A percentile compares a stretch with the other conserved stretches of the same genome.
These are phyloP conservation scores for Acholoe squamosa DNA, from an alignment of 2,888 invertebrate species.

Conservation along the genomic window DNA sequence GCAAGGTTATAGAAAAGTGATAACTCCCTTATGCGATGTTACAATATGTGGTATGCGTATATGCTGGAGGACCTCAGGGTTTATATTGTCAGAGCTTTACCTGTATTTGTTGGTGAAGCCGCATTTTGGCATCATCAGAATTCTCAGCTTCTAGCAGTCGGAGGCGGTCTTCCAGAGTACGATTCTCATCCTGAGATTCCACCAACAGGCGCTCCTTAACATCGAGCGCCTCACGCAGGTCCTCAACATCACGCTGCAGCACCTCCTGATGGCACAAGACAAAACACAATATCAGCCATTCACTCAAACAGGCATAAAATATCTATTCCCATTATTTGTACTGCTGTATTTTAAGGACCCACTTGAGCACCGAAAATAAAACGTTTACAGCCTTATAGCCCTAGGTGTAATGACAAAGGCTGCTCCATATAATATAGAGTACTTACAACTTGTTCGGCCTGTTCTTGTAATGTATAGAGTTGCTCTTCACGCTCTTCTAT, in stretches of 20 bases:
- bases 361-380: too few species aligned
- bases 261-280: not conserved
- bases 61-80: too few species aligned
- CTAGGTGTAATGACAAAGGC: too few species aligned
- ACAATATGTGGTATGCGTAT: too few species aligned
- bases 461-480: conserved; percentile 77
- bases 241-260: conserved; percentile 1
- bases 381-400: too few species aligned
- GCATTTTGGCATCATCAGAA: conserved; percentile 66
- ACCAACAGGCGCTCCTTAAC: conserved; percentile 48
- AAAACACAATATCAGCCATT: not conserved
- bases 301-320: too few species aligned
- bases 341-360: too few species aligned
- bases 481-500: conserved; percentile 81
- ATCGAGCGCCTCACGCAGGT: conserved; percentile 6
- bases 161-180: conserved; percentile 73
- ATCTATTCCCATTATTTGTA: too few species aligned
- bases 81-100: conserved; percentile 2
- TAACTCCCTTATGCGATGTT: too few species aligned
- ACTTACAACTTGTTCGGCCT: conserved; percentile 72
- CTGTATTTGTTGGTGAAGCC: conserved; percentile 66
- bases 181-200: conserved; percentile 67
- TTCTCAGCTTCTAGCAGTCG: conserved; percentile 73
- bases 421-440: conserved; percentile 26
- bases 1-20: too few species aligned